Base-by-base conservation (phyloP, 1,140 invertebrate species). In the Aphelenchoides fujianensis region DNA sequence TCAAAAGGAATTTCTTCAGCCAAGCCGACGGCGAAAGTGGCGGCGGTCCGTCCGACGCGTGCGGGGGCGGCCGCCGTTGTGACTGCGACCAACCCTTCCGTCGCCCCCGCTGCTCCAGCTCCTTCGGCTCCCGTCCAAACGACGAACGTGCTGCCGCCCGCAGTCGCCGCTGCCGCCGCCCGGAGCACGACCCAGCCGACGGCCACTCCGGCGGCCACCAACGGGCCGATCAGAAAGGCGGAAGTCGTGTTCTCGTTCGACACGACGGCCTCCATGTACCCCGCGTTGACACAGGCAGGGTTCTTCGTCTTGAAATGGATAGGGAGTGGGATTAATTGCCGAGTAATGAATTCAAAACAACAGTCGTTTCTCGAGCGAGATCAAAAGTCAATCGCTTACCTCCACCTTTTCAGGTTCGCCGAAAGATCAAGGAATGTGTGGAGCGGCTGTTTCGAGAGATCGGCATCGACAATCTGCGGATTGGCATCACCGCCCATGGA, bases 231-330 rank as follows among this genome's bases (percentile, higher is more conserved):
- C 74, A 48, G 74, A 59, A 66, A 66, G 30, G 62, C 82, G 31
- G 84, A 85, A 59, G 80, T 84, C 37, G 84, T 80, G 23, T 85
- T 85, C 67, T 84, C 82, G 3, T 85, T 85, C 61, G 84, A 85
- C 67, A 85, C 84, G 1, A 85, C 84, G 23, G 82, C n/a, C n/a
- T n/a, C n/a, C n/a, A n/a, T n/a, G n/a, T n/a, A n/a, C n/a, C n/a
- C n/a, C n/a, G n/a, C n/a, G n/a, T n/a, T n/a, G n/a, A n/a, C n/a
- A n/a, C n/a, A n/a, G n/a, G n/a, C n/a, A n/a, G n/a, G n/a, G n/a
- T n/a, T n/a, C n/a, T 61, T 48, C 12, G 41, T 48, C 41, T 48
- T 16, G 23, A 16, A 12, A 48, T 16, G 12, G 23, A 48, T 48
- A 48, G 23, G 12, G 41, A 16, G 41, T 48, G 23, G 12, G 41